These are phyloP conservation scores for Ochropleura plecta DNA, from an alignment of 2,888 invertebrate species.

Conservation along the genomic window DNA sequence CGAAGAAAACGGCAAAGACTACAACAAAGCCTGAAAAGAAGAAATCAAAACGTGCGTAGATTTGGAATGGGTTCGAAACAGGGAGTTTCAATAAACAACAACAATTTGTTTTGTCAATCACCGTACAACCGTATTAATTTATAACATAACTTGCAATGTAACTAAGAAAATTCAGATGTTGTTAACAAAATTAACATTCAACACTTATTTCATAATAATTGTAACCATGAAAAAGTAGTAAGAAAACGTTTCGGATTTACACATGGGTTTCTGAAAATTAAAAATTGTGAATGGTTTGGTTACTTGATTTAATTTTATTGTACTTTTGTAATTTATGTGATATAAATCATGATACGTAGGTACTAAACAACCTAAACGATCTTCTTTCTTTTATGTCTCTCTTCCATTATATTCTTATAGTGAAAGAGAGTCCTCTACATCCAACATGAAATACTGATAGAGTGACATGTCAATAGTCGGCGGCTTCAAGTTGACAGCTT, in stretches of 20 bases:
- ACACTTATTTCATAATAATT: neutral
- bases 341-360: neutral
- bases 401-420: constrained; percentile 22
- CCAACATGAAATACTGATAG: constrained; percentile 60
- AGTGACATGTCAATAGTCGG: constrained; percentile 61
- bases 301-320: neutral
- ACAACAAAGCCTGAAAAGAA: constrained; percentile 58
- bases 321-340: neutral
- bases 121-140: neutral
- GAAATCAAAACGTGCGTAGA: constrained; percentile 66
- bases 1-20: constrained; percentile 40
- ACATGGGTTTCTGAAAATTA: neutral
- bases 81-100: neutral
- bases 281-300: neutral
- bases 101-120: neutral
- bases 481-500: constrained; percentile 73
- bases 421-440: constrained; percentile 26
- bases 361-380: constrained; percentile 6
- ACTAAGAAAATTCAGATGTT: neutral
- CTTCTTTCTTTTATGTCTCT: constrained; percentile 25
- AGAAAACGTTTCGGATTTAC: neutral
- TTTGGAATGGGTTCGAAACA: neutral
- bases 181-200: neutral
- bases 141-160: neutral
- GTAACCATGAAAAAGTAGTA: too few relatives aligned